Evolutionary conservation across 2,113 vertebrate genomes (phyloP).

Genomic region (Empidonax alnorum): DNA sequence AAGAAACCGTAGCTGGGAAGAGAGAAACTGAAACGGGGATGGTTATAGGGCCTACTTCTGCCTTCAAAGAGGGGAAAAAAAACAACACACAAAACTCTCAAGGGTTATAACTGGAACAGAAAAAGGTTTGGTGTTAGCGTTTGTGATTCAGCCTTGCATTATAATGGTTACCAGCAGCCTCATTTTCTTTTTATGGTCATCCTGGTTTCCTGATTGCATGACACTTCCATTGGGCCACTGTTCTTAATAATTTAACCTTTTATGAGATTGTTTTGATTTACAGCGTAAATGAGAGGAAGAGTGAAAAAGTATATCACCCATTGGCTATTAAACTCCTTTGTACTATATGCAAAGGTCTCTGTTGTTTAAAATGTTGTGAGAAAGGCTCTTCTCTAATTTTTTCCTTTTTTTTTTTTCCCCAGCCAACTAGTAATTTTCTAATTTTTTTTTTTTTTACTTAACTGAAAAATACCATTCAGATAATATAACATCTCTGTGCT

Average conservation of each 20-base stretch:
- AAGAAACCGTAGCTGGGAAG: not conserved
- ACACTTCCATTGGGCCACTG: not conserved
- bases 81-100: not conserved
- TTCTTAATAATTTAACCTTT: conserved; percentile 53
- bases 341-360: not conserved
- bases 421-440: not conserved
- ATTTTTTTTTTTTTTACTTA: conserved; percentile 42
- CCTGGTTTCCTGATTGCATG: conserved; percentile 43
- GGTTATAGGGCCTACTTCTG: conserved; percentile 22
- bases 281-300: not conserved
- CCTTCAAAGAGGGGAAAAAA: not conserved
- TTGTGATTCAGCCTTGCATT: conserved; percentile 27
- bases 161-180: conserved; percentile 48
- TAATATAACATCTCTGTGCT: conserved; percentile 13
- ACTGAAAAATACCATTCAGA: conserved; percentile 8
- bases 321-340: not conserved
- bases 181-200: conserved; percentile 60
- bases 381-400: not conserved
- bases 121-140: not conserved
- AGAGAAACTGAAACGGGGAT: not conserved
- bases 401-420: not conserved
- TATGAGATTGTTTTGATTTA: conserved; percentile 54
- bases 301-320: not conserved
- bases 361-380: not conserved
- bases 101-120: conserved; percentile 10